These are phyloP conservation scores for Meloidogyne floridensis DNA, from an alignment of 1,140 invertebrate genomes.

Conservation along the genomic window DNA sequence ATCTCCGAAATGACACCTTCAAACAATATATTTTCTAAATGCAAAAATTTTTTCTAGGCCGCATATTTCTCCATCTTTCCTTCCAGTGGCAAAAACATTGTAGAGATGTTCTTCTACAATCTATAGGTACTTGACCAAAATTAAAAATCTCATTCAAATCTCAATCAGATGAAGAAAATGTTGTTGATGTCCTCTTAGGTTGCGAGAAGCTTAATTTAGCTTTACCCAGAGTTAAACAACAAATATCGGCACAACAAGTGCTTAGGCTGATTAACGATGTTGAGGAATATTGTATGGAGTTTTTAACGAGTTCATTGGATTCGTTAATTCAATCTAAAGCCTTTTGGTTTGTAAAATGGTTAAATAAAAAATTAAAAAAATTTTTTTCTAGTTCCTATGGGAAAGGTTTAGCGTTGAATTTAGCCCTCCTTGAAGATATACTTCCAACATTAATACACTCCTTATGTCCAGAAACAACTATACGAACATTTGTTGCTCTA, in stretches of 20 bases:
- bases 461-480: slow-evolving; percentile 54
- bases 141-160: no score
- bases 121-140: slow-evolving; percentile 17
- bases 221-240: slow-evolving; percentile 51
- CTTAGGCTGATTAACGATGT: slow-evolving; percentile 50
- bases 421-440: slow-evolving; percentile 58
- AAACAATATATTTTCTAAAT: background rate
- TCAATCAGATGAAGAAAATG: slow-evolving; percentile 50
- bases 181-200: slow-evolving; percentile 58
- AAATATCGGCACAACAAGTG: slow-evolving; percentile 48
- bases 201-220: slow-evolving; percentile 61
- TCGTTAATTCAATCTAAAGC: slow-evolving; percentile 54
- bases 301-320: slow-evolving; percentile 54
- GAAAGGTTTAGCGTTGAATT: slow-evolving; percentile 59
- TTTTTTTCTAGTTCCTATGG: slow-evolving; percentile 37
- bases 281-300: slow-evolving; percentile 59
- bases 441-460: slow-evolving; percentile 58
- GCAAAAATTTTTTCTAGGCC: slow-evolving; percentile 17
- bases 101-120: slow-evolving; percentile 48
- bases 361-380: background rate
- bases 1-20: no score
- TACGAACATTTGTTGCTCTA: slow-evolving; percentile 59
- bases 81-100: slow-evolving; percentile 61
- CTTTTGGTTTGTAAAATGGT: slow-evolving; percentile 22
- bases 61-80: slow-evolving; percentile 57